Evolutionary conservation across 2,888 invertebrate species (phyloP), one percentile per base, ranked within the genome.

Genomic region (Melipona bicolor): DNA sequence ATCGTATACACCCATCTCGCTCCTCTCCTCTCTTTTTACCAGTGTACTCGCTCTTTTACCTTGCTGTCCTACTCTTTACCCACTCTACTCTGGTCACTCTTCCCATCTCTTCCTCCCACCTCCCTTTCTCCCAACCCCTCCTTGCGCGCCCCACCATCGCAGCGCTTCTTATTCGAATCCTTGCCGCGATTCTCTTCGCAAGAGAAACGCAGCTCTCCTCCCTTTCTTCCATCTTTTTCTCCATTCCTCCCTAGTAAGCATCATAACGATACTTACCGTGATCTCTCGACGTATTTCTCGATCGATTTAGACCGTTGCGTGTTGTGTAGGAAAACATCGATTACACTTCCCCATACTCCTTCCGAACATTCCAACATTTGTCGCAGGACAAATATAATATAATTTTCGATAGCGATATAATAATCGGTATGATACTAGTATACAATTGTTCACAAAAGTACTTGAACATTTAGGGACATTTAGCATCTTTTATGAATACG

Each of bases 1-100:
- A 90, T 89, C 88, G 88, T 87, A 72, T 91, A 90, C 81, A 85
- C 84, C 79, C 80, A 74, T 89, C 87, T 87, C 80, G n/a, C 77
- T 79, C 79, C n/a, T 61, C 70, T 64, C 69, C 59, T 67, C 49
- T 73, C 52, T 74, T 74, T 74, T 71, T 81, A 49, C 54, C 50
- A 52, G 21, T 54, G 77, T 52, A 49, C 71, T 81, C 78, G 54
- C 75, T 82, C 74, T 77, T 65, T 71, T 81, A 61, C 80, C 56
- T 15, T 43, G 73, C 56, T 82, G 69, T 87, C 80, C 84, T 78
- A 78, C 76, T 71, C 81, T 80, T 71, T 83, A 73, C 71, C 79
- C 79, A 77, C 69, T 54, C 73, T 56, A 2, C 65, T 59, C 24
- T n/a, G 27, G 52, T 27, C 61, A 17, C 24, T 77, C 77, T 65